phyloP scores from a whole-genome alignment of 1,140 invertebrate genomes.

The Diprion similis region DNA sequence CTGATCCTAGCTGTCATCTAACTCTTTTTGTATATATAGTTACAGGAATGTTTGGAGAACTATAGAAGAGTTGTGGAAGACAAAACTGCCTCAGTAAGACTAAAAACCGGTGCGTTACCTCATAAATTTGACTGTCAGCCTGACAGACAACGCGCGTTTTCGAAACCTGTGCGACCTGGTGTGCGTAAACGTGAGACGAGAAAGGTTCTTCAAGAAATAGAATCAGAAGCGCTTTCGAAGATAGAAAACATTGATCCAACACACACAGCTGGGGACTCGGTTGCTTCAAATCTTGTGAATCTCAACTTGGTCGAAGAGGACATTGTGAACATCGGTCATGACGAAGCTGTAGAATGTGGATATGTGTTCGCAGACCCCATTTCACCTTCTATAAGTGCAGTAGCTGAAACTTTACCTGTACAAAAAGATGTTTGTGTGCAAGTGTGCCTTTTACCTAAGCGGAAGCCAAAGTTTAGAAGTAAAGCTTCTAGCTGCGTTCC shows the following conservation, averaged over 20 bases:
- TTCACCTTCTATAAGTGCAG: not conserved
- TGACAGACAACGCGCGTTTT: conserved; percentile 32
- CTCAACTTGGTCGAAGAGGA: not conserved
- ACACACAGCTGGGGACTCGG: not conserved
- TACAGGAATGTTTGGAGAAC: no score
- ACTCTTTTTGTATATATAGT: no score
- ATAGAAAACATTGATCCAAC: not conserved
- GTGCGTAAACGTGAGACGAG: conserved; percentile 16
- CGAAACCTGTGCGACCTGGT: conserved; percentile 3
- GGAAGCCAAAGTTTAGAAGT: conserved; percentile 1
- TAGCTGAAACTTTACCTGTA: conserved; percentile 4
- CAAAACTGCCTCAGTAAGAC: no score
- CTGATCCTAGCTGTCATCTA: no score
- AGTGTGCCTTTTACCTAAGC: conserved; percentile 4
- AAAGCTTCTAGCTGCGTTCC: conserved; percentile 3
- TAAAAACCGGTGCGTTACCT: no score
- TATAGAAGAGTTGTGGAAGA: no score
- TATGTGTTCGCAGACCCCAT: conserved; percentile 7
- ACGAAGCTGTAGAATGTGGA: not conserved
- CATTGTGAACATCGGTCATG: not conserved
- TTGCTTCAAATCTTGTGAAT: conserved; percentile 3
- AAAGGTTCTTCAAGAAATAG: conserved; percentile 16
- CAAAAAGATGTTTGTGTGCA: not conserved
- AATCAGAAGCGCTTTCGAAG: conserved; percentile 15
- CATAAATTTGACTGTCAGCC: conserved; percentile 46